Percentiles rank a stretch among this genome's conserved stretches.
Conservation (phyloP, 2,888 invertebrate genomes). For the Mesorhabditis spiculigera region DNA sequence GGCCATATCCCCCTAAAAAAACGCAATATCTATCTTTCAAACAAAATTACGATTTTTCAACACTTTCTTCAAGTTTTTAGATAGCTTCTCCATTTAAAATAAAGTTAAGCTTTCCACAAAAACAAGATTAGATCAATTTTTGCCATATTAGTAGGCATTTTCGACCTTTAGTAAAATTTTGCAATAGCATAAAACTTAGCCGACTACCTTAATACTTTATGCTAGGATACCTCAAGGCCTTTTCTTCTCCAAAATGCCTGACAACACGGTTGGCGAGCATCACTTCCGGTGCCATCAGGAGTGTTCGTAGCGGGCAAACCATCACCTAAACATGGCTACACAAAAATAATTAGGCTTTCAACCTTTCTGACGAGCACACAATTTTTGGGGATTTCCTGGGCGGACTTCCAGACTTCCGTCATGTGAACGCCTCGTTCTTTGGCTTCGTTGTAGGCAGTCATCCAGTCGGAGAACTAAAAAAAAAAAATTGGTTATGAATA, state of each 20-base stretch:
- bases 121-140: too few species aligned
- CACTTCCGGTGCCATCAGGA: conserved; percentile 48
- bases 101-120: too few species aligned
- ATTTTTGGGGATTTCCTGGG: conserved; percentile 29
- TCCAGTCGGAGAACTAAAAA: not conserved
- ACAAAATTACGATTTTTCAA: too few species aligned
- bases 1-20: too few species aligned
- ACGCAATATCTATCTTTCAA: too few species aligned
- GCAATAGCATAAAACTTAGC: too few species aligned
- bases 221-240: conserved; percentile 25
- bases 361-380: conserved; percentile 34
- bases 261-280: conserved; percentile 55
- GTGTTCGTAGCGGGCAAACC: conserved; percentile 33
- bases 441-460: not conserved
- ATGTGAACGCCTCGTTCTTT: conserved; percentile 11
- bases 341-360: not conserved
- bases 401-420: conserved; percentile 20
- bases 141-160: too few species aligned
- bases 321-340: conserved; percentile 26
- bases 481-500: not conserved
- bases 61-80: too few species aligned
- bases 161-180: too few species aligned
- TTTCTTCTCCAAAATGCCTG: conserved; percentile 44
- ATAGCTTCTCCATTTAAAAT: too few species aligned
- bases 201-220: too few species aligned